These are phyloP conservation scores for Phyllotis vaccarum DNA, from an alignment of 2,797 vertebrate genomes.

Conservation along the genomic window DNA sequence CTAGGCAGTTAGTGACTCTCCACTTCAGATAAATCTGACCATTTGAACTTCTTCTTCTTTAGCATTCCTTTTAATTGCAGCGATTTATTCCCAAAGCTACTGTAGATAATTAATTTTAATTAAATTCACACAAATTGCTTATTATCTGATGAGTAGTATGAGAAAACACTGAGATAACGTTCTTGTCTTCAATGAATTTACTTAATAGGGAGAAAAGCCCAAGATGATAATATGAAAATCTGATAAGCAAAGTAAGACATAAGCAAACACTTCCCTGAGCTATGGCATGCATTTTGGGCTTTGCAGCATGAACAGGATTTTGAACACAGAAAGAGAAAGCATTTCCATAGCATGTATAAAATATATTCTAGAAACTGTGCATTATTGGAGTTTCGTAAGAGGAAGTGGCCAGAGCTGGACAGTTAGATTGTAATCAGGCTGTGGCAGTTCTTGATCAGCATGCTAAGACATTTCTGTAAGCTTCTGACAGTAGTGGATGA, in stretches of 20 bases:
- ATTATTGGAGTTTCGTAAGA: neutral
- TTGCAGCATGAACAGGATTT: neutral
- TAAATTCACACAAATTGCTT: neutral
- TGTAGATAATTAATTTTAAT: neutral
- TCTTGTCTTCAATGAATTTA: neutral
- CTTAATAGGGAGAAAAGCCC: neutral
- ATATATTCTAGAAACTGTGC: neutral
- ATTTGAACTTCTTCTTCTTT: neutral
- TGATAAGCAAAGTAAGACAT: slow-evolving; percentile 24
- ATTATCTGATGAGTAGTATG: neutral
- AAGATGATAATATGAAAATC: neutral
- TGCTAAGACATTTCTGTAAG: neutral
- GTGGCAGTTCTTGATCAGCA: neutral
- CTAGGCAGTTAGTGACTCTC: neutral
- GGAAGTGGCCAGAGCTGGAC: neutral
- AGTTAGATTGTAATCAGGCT: slow-evolving; percentile 10
- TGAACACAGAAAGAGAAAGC: neutral
- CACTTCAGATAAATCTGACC: neutral
- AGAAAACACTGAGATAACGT: neutral
- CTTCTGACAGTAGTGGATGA: neutral
- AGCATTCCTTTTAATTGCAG: neutral
- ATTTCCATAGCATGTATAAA: neutral
- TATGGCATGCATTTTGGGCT: neutral
- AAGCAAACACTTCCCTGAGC: neutral
- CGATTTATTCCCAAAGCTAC: neutral